Evolutionary conservation across 2,888 invertebrate species (phyloP).

Genomic region (Drosophila kuntzei): DNA sequence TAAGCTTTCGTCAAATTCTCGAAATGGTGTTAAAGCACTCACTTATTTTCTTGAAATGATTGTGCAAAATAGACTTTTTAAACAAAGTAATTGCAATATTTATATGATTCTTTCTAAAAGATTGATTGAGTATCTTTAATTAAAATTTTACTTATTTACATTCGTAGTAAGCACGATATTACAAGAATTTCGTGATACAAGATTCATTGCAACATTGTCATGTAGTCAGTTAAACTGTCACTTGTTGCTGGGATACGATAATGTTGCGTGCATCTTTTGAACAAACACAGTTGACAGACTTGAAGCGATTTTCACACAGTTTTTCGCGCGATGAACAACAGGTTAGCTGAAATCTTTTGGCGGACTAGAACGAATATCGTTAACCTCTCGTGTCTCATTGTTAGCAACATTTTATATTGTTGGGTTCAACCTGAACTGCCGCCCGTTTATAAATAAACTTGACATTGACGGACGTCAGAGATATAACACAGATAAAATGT

Average conservation of each 20-base stretch:
- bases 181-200: not conserved
- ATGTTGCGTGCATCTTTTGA: slow-evolving; percentile 5
- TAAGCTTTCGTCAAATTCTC: too few relatives aligned
- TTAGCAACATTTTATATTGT: slow-evolving; percentile 25
- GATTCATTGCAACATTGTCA: not conserved
- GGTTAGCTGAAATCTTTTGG: slow-evolving; percentile 6
- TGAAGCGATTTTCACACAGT: slow-evolving; percentile 23
- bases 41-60: too few relatives aligned
- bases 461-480: slow-evolving; percentile 23
- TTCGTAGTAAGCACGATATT: too few relatives aligned
- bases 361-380: slow-evolving; percentile 1
- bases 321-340: slow-evolving; percentile 23
- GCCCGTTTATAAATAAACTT: slow-evolving; percentile 13
- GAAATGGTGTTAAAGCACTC: too few relatives aligned
- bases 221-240: not conserved
- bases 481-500: not conserved
- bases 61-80: too few relatives aligned
- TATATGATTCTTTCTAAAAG: not conserved
- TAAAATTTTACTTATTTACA: too few relatives aligned
- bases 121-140: too few relatives aligned
- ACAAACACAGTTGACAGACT: slow-evolving; percentile 8
- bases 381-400: slow-evolving; percentile 40
- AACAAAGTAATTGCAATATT: not conserved
- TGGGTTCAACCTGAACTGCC: slow-evolving; percentile 14
- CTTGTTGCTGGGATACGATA: slow-evolving; percentile 6